Base-by-base conservation (phyloP, 2,113 vertebrate genomes). In the Cygnus atratus region DNA sequence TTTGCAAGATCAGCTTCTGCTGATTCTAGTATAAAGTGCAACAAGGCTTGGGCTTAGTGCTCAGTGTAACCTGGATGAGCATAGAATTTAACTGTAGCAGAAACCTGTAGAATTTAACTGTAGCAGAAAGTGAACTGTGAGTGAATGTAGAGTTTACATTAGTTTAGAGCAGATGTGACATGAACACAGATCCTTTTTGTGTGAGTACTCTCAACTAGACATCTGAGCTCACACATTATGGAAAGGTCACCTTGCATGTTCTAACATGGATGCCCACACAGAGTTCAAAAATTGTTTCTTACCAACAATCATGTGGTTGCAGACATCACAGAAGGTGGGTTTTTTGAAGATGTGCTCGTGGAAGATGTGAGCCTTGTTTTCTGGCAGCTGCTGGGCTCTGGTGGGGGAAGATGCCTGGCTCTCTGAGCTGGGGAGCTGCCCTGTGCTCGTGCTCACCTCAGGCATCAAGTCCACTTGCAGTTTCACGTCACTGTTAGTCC, bases 231-330 rank as follows among this genome's bases (percentile, higher is more conserved):
- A 66, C 2, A 0, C 58, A 21, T 12, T 43, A 44, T 1, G 7
- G 35, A 66, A 93, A 85, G 26, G 29, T 78, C 41, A 85, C 24
- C 43, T 31, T 68, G 37, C 24, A 78, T 8, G 0, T 50, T 67
- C 29, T 39, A 81, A 12, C 9, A 2, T 0, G 1, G 11, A 58
- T 29, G 15, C 9, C 8, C 41, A 54, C 11, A 4, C 3, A 75
- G 19, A 70, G 44, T 52, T 10, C 52, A 79, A 81, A 52, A 39
- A 6, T 5, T 5, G 2, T 37, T 73, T 79, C 98, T 99, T 99
- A 99, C 99, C 99, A 97, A 99, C 99, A 84, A 99, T 99, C 99
- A 99, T 99, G 97, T 99, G 99, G 97, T 99, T 99, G 98, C 99
- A 99, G 97, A 99, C 97, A 3, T 99, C 99, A 18, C 99, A 99